Evolutionary conservation across 2,888 invertebrate genomes (phyloP), one percentile per base, ranked within the genome.

Genomic region (Trichogramma dendrolimi): DNA sequence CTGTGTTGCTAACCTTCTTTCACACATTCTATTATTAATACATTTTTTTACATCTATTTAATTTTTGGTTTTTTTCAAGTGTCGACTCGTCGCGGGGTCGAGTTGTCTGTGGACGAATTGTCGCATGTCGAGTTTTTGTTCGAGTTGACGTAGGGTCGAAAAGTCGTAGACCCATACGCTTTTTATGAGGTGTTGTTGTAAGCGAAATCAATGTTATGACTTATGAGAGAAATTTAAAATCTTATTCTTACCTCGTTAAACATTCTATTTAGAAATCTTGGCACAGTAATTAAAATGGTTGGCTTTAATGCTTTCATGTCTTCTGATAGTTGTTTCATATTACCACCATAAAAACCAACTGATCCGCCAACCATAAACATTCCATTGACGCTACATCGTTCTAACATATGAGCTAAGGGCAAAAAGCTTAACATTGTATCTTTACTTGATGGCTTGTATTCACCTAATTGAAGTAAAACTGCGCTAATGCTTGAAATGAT

Each of bases 321-420:
- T 60, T 92, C 92, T n/a, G 90, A 86, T 67, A 98, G 81, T 71
- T 88, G 85, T 71, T 90, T 87, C 66, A 97, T 93, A 79, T 98
- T 95, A 8, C 98, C 98, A 63, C 91, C 86, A 81, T 91, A 97
- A 83, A 96, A 98, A 39, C 97, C 98, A 38, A 98, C 92, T n/a
- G 90, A 85, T 58, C 92, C 96, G 63, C 98, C 97, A 68, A 90
- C 91, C 86, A 92, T 90, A 80, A 92, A 94, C 79, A 94, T 86
- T 70, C 90, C 92, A 74, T 92, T 91, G 89, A 94, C 93, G 79
- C 94, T 94, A 78, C 92, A 92, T 67, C 97, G 86, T 82, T 98
- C 98, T 73, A 97, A 87, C 94, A 97, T 96, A 80, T 98, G 98
- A 7, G 98, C 96, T 71, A 99, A 82, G 1, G 98, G 98, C 71